phyloP scores from a whole-genome alignment of 1,140 invertebrate genomes.

The Prorops nasuta region DNA sequence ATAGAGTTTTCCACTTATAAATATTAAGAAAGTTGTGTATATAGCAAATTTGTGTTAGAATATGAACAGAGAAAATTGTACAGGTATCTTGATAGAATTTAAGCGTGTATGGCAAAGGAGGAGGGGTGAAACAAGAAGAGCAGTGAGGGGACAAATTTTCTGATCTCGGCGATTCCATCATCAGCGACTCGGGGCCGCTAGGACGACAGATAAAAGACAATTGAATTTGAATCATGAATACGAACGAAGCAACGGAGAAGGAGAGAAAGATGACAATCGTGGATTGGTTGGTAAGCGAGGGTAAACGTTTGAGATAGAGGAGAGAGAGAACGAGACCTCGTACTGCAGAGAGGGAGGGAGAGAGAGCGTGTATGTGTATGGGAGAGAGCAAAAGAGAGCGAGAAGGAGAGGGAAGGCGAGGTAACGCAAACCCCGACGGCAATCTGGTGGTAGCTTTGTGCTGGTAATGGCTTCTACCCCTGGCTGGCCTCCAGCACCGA shows the following conservation, averaged over 20 bases:
- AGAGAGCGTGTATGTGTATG: too few species aligned
- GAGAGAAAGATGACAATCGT: constrained; percentile 5
- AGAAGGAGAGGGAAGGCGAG: constrained; percentile 18
- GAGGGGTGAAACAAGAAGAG: constrained; percentile 1
- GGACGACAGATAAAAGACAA: constrained; percentile 56
- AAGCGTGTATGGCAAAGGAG: neutral
- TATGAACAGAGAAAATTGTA: too few species aligned
- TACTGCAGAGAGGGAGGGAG: neutral
- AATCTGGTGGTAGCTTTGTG: constrained; percentile 57
- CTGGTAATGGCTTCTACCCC: constrained; percentile 52
- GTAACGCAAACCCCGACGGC: constrained; percentile 44
- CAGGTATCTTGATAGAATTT: too few species aligned
- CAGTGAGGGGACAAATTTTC: constrained; percentile 20
- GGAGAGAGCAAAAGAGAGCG: constrained; percentile 7
- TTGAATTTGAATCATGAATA: constrained; percentile 59
- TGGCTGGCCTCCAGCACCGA: constrained; percentile 29
- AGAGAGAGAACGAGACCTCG: neutral
- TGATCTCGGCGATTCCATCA: constrained; percentile 48
- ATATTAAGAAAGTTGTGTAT: too few species aligned
- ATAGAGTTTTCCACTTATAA: too few species aligned
- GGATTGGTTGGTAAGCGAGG: neutral
- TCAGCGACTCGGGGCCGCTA: constrained; percentile 41
- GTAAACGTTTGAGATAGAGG: neutral
- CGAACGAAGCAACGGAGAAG: constrained; percentile 40
- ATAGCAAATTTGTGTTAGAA: too few species aligned